Evolutionary conservation across 1,140 invertebrate genomes (phyloP), one percentile per base, ranked within the genome.

Genomic region (Polypedilum vanderplanki): DNA sequence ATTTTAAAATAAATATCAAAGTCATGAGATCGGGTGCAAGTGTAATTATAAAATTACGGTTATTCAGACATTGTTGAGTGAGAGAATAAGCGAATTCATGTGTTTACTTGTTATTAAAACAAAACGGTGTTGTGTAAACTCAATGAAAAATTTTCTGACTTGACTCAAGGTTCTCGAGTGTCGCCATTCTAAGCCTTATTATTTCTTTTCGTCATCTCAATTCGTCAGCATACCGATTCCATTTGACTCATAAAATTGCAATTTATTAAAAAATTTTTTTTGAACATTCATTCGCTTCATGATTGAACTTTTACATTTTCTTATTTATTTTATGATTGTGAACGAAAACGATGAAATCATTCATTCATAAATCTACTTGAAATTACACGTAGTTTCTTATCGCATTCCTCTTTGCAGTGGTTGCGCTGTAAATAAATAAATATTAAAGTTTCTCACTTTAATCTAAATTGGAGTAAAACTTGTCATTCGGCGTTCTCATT

Each of bases 381-480:
- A 57, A 57, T 57, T 57, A 57, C 46, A 1, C 46, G 46, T 57
- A 57, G 46, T 57, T 57, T 57, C 65, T 70, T 70, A 70, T 70
- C 65, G 65, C 65, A 22, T 5, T 70, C n/a, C n/a, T 57, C 46
- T 57, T 57, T 57, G 24, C 24, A 33, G 24, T 33, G 24, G 24
- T 33, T 33, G 24, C 5, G 24, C 24, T 33, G 24, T 33, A 33
- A 33, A 5, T 33, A 33, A 33, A 33, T 33, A 33, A 33, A 33
- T 3, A 33, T n/a, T n/a, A 33, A 33, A 33, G 24, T 33, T 33
- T 33, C 24, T 70, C 65, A 10, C 20, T 22, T 20, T 70, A 70
- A 70, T 70, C 65, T 70, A 70, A 70, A 70, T 70, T 70, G 65
- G 65, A 70, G 10, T 70, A 70, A 70, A 70, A 70, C 65, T 70